A percentile compares a stretch with the other conserved stretches of the same genome.
phyloP scores from a whole-genome alignment of 2,113 vertebrate species.

The Oncorhynchus tshawytscha region DNA sequence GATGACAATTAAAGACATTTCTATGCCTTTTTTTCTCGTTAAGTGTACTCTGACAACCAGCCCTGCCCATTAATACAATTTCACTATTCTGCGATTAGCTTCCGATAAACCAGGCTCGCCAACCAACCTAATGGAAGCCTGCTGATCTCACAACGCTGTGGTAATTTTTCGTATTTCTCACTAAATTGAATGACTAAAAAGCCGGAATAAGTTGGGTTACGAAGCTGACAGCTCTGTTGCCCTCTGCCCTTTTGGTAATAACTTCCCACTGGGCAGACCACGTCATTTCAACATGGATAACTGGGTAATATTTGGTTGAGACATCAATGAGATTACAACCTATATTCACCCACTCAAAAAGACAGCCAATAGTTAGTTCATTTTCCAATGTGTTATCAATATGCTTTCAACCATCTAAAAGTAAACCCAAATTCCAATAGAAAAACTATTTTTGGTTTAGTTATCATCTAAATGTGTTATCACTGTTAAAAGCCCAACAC shows the following conservation, averaged over 20 bases:
- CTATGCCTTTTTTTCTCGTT: conserved; percentile 28
- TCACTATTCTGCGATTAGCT: conserved; percentile 35
- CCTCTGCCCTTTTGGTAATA: neutral
- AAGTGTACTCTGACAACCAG: conserved; percentile 15
- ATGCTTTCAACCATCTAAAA: too few species aligned
- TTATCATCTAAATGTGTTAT: too few species aligned
- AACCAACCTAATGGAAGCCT: conserved; percentile 1
- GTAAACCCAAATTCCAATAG: too few species aligned
- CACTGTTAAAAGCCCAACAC: too few species aligned
- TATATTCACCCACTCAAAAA: too few species aligned
- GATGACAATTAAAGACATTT: conserved; percentile 23
- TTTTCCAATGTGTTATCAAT: too few species aligned
- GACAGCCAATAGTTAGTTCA: too few species aligned
- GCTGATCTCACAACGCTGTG: conserved; percentile 14
- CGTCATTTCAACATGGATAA: too few species aligned
- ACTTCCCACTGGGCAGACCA: too few species aligned
- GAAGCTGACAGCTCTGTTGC: neutral
- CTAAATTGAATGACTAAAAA: conserved; percentile 4
- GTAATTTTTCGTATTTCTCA: conserved; percentile 35
- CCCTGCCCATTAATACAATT: conserved; percentile 26
- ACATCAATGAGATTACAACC: too few species aligned
- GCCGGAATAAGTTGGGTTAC: neutral
- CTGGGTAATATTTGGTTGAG: too few species aligned
- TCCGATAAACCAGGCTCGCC: conserved; percentile 31
- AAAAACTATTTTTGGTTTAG: too few species aligned